These are phyloP conservation scores for Hylia prasina DNA, from an alignment of 2,113 vertebrate genomes.

Conservation along the genomic window DNA sequence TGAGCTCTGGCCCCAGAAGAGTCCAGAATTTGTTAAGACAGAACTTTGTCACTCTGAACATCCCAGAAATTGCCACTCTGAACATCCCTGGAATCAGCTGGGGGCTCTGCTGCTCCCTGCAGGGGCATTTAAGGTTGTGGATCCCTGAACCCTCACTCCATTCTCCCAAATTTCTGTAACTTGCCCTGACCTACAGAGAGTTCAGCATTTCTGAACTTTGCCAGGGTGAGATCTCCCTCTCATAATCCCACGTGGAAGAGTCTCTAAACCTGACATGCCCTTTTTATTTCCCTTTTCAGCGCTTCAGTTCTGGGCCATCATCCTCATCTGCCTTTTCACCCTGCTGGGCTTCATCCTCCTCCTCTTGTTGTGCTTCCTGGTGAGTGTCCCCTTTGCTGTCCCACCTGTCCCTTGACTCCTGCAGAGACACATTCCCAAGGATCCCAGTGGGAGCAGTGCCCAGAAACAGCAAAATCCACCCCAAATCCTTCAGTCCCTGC, in stretches of 20 bases:
- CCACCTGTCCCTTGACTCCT: background rate
- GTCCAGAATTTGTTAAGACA: background rate
- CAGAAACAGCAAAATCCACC: background rate
- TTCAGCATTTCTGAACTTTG: background rate
- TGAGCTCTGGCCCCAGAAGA: background rate
- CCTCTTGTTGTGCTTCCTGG: constrained; percentile 66
- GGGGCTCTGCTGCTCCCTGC: background rate
- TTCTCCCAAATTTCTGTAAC: background rate
- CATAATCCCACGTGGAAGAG: background rate
- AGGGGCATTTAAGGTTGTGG: background rate
- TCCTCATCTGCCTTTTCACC: constrained; percentile 70
- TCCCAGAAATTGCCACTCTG: background rate
- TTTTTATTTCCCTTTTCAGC: constrained; percentile 22
- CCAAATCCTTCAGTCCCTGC: background rate
- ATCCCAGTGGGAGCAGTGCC: background rate
- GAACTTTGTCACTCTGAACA: background rate
- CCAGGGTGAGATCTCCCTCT: background rate
- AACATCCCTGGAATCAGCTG: background rate
- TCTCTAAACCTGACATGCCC: background rate
- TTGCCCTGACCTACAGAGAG: background rate
- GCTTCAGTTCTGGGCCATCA: constrained; percentile 75
- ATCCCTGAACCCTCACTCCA: background rate
- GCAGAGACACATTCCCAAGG: background rate
- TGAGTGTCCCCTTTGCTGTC: constrained; percentile 45
- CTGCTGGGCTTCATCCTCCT: constrained; percentile 64